Conservation (phyloP, 1,140 invertebrate species). For the Sitophilus oryzae region DNA sequence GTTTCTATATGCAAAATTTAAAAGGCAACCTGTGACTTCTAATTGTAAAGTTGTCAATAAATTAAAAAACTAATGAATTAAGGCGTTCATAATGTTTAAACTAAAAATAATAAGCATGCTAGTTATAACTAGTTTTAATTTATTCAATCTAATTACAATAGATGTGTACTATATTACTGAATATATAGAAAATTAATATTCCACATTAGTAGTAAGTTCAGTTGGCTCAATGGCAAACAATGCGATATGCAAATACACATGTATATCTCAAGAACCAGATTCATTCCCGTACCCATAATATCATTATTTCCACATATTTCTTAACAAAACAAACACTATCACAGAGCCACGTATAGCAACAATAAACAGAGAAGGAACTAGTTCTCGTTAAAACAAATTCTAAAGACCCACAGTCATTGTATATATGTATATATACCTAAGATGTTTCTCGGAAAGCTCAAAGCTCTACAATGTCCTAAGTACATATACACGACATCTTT, state of each 20-base stretch:
- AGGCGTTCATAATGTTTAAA: too few species aligned
- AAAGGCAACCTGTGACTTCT: too few species aligned
- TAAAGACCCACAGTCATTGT: neutral
- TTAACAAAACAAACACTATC: neutral
- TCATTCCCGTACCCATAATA: neutral
- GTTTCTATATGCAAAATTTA: too few species aligned
- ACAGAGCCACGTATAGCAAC: neutral
- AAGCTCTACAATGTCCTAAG: constrained; percentile 11
- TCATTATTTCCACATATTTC: neutral
- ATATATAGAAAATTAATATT: too few species aligned
- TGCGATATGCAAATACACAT: neutral
- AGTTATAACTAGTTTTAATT: too few species aligned
- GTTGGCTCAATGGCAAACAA: neutral
- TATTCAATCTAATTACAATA: too few species aligned
- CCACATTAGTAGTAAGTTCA: neutral
- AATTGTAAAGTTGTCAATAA: too few species aligned
- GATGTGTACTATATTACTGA: too few species aligned
- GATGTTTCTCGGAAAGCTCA: constrained; percentile 5
- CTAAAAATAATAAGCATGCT: too few species aligned
- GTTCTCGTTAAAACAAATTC: constrained; percentile 1
- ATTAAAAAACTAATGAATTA: too few species aligned
- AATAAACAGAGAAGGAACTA: neutral
- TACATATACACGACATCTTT: constrained; percentile 11
- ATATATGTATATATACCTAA: neutral
- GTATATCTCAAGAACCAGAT: neutral